These are phyloP conservation scores for Gobionotothen gibberifrons DNA, from an alignment of 2,797 vertebrate species.

Conservation along the genomic window DNA sequence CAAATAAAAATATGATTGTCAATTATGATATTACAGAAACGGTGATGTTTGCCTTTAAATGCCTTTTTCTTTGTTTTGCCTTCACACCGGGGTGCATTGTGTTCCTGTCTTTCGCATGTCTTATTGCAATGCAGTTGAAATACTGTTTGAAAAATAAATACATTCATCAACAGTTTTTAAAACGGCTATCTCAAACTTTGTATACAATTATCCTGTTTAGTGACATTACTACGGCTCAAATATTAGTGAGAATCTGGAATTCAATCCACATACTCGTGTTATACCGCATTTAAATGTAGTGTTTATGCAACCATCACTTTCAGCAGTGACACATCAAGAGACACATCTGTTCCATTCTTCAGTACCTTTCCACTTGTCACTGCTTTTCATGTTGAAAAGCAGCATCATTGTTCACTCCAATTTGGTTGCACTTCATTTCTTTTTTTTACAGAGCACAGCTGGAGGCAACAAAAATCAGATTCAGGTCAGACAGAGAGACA, in stretches of 20 bases:
- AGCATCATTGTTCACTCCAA: conserved; percentile 22
- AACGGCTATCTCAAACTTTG: too few relatives aligned
- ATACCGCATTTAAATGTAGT: not conserved
- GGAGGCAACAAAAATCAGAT: conserved; percentile 46
- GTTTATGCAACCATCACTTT: conserved; percentile 2
- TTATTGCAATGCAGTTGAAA: not conserved
- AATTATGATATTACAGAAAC: too few relatives aligned
- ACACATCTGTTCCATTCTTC: conserved; percentile 41
- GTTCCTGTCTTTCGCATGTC: not conserved
- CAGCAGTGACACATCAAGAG: conserved; percentile 13
- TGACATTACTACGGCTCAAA: not conserved
- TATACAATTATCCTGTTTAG: not conserved
- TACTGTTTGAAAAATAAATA: too few relatives aligned
- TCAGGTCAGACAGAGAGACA: conserved; percentile 45
- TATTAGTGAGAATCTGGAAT: not conserved
- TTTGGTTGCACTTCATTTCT: conserved; percentile 2
- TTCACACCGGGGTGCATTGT: not conserved
- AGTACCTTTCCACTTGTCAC: conserved; percentile 9
- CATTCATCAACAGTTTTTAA: too few relatives aligned
- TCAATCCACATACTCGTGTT: not conserved
- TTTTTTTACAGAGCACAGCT: conserved; percentile 39
- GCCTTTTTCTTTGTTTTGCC: too few relatives aligned
- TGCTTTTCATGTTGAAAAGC: conserved; percentile 17
- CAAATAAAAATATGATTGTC: too few relatives aligned
- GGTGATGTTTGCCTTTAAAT: too few relatives aligned